Percentiles rank a stretch among this genome's conserved stretches.
These are phyloP conservation scores for Chionis minor DNA, from an alignment of 2,113 vertebrate species.

Conservation along the genomic window DNA sequence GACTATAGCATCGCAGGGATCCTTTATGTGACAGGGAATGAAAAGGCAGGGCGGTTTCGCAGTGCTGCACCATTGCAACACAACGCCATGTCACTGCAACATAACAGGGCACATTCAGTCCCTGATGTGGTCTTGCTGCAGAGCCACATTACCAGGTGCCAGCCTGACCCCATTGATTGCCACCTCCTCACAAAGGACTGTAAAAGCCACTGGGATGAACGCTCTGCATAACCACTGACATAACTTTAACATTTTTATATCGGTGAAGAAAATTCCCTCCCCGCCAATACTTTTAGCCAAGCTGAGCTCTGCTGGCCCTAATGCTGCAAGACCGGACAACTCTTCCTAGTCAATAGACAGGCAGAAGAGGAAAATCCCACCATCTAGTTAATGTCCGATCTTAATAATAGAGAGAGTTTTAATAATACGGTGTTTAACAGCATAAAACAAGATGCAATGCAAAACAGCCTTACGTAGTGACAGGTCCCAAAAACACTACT, in stretches of 20 bases:
- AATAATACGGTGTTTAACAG: neutral
- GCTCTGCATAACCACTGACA: accelerated
- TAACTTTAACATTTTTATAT: neutral
- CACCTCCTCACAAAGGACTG: neutral
- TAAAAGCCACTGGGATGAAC: neutral
- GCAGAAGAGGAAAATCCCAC: neutral
- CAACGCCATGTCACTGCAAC: accelerated
- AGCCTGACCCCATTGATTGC: accelerated
- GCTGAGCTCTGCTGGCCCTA: neutral
- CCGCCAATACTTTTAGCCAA: neutral
- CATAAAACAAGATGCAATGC: neutral
- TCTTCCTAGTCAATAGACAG: neutral
- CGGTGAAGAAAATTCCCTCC: neutral
- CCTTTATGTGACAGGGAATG: neutral
- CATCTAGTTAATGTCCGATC: neutral
- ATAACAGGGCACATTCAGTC: no score
- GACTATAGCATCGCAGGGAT: neutral
- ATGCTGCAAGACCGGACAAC: neutral
- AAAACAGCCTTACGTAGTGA: neutral
- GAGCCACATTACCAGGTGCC: neutral
- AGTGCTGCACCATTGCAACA: neutral
- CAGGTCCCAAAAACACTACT: neutral
- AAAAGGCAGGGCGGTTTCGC: neutral
- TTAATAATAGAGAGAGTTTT: neutral
- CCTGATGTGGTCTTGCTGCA: neutral